phyloP scores from a whole-genome alignment of 1,140 invertebrate species.

The Euura saliciscinereae region DNA sequence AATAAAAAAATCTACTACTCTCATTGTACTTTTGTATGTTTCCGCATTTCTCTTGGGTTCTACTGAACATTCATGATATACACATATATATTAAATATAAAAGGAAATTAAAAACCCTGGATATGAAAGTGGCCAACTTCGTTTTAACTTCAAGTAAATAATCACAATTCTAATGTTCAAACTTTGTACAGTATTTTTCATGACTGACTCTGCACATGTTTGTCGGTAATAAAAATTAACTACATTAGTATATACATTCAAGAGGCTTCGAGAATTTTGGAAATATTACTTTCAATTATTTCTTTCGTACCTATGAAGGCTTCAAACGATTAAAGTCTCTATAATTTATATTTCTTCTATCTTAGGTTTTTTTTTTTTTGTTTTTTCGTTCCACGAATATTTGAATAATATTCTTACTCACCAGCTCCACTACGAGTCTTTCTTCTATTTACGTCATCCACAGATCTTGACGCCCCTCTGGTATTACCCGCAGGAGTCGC shows the following conservation, averaged over 20 bases:
- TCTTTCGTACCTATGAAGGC: neutral
- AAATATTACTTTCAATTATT: conserved; percentile 6
- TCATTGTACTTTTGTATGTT: neutral
- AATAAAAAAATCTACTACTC: neutral
- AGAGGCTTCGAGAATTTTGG: neutral
- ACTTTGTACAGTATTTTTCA: neutral
- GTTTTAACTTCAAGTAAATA: neutral
- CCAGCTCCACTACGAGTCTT: conserved; percentile 60
- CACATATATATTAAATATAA: neutral
- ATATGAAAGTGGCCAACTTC: neutral
- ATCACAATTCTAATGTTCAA: neutral
- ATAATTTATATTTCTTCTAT: neutral
- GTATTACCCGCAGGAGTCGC: conserved; percentile 57
- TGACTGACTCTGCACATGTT: neutral
- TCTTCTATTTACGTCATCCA: conserved; percentile 57
- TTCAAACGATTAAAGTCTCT: neutral
- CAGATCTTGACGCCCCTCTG: conserved; percentile 54
- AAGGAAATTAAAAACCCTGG: neutral
- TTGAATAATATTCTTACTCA: conserved; percentile 39
- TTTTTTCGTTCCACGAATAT: neutral
- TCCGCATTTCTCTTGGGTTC: neutral
- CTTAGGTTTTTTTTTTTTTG: neutral
- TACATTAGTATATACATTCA: no score
- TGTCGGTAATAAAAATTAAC: no score
- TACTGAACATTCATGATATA: neutral